Conservation (phyloP, 2,888 invertebrate species). For the Microchrysa polita region DNA sequence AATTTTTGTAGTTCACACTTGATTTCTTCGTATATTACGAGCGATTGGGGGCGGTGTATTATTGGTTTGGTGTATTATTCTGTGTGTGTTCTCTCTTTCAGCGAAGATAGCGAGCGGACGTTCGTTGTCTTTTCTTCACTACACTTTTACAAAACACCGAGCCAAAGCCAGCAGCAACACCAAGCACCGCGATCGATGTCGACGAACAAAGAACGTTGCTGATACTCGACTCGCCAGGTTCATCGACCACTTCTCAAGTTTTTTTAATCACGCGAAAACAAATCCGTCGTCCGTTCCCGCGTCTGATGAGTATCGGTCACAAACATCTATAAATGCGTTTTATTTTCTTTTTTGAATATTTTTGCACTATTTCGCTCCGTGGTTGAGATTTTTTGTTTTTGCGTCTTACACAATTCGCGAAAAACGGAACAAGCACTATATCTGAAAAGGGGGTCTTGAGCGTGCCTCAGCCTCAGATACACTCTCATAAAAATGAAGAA, state of each 20-base stretch:
- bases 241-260: constrained; percentile 33
- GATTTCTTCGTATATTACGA: no score
- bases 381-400: constrained; percentile 22
- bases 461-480: no score
- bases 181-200: not conserved
- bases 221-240: constrained; percentile 29
- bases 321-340: constrained; percentile 28
- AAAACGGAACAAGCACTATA: constrained; percentile 25
- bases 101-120: no score
- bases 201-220: constrained; percentile 29
- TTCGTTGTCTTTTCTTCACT: constrained; percentile 5
- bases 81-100: no score
- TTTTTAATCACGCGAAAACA: constrained; percentile 33
- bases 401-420: constrained; percentile 6
- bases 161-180: constrained; percentile 1
- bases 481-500: constrained; percentile 13
- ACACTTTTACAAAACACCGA: not conserved
- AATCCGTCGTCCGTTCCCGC: constrained; percentile 15
- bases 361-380: constrained; percentile 9
- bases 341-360: constrained; percentile 23
- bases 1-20: not conserved
- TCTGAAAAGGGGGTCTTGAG: constrained; percentile 14
- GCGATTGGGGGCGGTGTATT: not conserved
- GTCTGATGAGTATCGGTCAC: not conserved
- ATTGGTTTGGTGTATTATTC: not conserved